Evolutionary conservation across 2,113 vertebrate genomes (phyloP).

Genomic region (Dermatemys mawii): DNA sequence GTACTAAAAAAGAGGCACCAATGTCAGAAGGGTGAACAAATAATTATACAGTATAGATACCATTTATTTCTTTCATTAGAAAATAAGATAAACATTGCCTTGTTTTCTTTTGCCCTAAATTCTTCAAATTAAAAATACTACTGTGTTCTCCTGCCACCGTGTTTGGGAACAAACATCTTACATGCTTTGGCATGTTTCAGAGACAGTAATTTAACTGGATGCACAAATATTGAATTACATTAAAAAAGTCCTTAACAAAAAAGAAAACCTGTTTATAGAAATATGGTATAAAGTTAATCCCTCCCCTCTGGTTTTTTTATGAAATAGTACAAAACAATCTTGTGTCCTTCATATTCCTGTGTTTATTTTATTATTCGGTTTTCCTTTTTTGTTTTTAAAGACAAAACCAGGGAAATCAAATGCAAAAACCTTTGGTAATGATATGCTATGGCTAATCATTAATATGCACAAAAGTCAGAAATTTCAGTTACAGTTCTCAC

Average conservation of each 20-base stretch:
- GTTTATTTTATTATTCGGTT: background rate
- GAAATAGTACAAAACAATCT: background rate
- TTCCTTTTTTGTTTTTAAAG: constrained; percentile 13
- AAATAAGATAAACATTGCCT: background rate
- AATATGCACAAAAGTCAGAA: background rate
- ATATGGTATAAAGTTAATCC: background rate
- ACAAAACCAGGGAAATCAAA: background rate
- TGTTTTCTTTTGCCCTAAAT: background rate
- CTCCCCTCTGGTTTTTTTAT: background rate
- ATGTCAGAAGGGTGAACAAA: background rate
- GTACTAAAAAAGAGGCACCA: background rate
- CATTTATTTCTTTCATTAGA: constrained; percentile 19
- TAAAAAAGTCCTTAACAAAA: constrained; percentile 5
- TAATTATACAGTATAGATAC: background rate
- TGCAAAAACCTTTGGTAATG: background rate
- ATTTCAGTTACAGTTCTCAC: background rate
- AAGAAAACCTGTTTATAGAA: background rate
- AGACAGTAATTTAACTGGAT: constrained; percentile 7
- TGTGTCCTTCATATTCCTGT: background rate
- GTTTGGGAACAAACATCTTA: constrained; percentile 36
- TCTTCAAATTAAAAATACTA: constrained; percentile 23
- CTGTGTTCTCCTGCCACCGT: background rate
- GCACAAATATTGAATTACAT: background rate
- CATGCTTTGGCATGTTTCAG: background rate
- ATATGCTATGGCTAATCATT: background rate